Conservation (phyloP, 2,888 invertebrate species). For the Villa cingulata region DNA sequence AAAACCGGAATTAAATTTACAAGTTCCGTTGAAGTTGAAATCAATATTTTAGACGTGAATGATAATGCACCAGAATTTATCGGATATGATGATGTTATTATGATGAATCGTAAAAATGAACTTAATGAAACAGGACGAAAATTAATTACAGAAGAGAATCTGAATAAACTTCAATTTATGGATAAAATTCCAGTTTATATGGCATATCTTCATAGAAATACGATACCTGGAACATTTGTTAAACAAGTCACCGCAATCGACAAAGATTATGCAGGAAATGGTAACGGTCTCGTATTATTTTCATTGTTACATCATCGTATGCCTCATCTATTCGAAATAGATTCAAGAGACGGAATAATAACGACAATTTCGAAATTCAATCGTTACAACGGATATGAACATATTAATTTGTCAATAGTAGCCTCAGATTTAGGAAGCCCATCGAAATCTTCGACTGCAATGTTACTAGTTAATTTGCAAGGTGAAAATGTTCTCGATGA, state of each 20-base stretch:
- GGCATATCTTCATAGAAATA: conserved; percentile 59
- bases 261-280: conserved; percentile 70
- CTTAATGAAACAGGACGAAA: conserved; percentile 36
- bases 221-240: conserved; percentile 58
- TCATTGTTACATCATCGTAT: conserved; percentile 54
- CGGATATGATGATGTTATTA: conserved; percentile 49
- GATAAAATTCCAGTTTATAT: conserved; percentile 55
- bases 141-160: conserved; percentile 6
- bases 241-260: conserved; percentile 70
- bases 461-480: conserved; percentile 52
- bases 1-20: conserved; percentile 44
- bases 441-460: conserved; percentile 63
- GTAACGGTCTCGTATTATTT: conserved; percentile 72
- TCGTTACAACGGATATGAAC: conserved; percentile 33
- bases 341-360: conserved; percentile 72
- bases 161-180: conserved; percentile 10
- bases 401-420: conserved; percentile 62
- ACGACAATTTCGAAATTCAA: conserved; percentile 51
- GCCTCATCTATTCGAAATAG: conserved; percentile 57
- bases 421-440: conserved; percentile 79
- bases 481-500: conserved; percentile 34
- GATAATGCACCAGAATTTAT: conserved; percentile 72
- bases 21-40: conserved; percentile 62
- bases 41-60: conserved; percentile 69
- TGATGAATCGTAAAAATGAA: conserved; percentile 5